Evolutionary conservation across 2,113 vertebrate species (phyloP).

Genomic region (Chauna torquata): DNA sequence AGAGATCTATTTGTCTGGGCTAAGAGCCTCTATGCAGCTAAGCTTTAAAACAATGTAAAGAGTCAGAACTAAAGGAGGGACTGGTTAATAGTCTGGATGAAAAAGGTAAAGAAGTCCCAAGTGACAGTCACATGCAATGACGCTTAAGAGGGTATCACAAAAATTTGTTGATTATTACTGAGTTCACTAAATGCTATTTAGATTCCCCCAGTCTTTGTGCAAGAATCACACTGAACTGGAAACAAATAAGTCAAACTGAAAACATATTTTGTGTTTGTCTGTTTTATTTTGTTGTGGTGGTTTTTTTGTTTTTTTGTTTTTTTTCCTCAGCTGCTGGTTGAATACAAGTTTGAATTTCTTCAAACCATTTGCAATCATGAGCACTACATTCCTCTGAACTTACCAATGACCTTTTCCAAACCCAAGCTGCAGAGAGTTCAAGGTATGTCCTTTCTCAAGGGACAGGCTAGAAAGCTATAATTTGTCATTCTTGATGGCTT

Average conservation of each 20-base stretch:
- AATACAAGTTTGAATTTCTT: constrained; percentile 97
- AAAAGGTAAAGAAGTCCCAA: neutral
- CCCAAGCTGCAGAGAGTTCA: constrained; percentile 91
- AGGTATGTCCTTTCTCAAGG: constrained; percentile 75
- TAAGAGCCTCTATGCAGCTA: neutral
- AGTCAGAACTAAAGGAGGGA: neutral
- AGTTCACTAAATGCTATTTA: neutral
- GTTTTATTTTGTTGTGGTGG: neutral
- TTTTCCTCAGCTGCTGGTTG: constrained; percentile 83
- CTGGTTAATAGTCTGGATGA: neutral
- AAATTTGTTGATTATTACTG: neutral
- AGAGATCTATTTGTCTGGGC: neutral
- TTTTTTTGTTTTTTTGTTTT: neutral
- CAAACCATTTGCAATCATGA: constrained; percentile 93
- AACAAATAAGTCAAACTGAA: neutral
- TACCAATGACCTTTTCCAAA: constrained; percentile 94
- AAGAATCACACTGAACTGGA: neutral
- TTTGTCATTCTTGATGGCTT: neutral
- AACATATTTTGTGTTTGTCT: neutral
- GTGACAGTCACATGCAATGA: neutral
- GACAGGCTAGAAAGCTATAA: neutral
- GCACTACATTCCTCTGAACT: constrained; percentile 95
- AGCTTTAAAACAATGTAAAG: neutral
- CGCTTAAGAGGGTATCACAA: neutral
- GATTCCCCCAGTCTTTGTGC: neutral